A percentile compares a stretch with the other conserved stretches of the same genome.
Evolutionary conservation across 2,113 vertebrate genomes (phyloP).

Genomic region (Apus apus): DNA sequence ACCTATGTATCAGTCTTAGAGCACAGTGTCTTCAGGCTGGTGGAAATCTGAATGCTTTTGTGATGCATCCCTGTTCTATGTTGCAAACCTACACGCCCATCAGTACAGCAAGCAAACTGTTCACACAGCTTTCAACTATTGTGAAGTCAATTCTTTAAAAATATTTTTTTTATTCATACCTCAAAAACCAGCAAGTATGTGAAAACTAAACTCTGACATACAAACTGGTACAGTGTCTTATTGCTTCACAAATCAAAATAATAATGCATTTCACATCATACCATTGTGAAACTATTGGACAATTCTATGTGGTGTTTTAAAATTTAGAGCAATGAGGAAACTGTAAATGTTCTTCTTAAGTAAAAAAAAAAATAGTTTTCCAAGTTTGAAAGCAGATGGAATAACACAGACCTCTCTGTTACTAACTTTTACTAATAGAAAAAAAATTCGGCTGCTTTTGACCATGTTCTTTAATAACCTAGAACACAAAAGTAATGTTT

Average conservation of each 20-base stretch:
- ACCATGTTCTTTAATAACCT: neutral
- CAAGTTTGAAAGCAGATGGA: neutral
- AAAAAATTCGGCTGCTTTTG: neutral
- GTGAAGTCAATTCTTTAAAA: neutral
- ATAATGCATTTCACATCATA: neutral
- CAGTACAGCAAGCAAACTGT: neutral
- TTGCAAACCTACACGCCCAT: neutral
- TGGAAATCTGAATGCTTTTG: neutral
- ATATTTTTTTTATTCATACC: neutral
- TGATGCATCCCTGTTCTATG: neutral
- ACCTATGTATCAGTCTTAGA: neutral
- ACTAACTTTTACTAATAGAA: neutral
- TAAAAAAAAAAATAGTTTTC: neutral
- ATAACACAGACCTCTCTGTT: neutral
- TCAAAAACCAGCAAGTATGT: neutral
- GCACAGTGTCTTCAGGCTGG: neutral
- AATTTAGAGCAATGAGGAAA: neutral
- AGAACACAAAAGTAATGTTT: neutral
- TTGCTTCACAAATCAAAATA: neutral
- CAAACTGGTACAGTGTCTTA: neutral
- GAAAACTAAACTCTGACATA: neutral
- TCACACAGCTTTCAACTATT: neutral
- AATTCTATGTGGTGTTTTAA: neutral
- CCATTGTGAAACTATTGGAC: neutral
- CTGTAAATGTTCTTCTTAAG: neutral